phyloP scores from a whole-genome alignment of 2,888 invertebrate species.

The Philonicus albiceps region DNA sequence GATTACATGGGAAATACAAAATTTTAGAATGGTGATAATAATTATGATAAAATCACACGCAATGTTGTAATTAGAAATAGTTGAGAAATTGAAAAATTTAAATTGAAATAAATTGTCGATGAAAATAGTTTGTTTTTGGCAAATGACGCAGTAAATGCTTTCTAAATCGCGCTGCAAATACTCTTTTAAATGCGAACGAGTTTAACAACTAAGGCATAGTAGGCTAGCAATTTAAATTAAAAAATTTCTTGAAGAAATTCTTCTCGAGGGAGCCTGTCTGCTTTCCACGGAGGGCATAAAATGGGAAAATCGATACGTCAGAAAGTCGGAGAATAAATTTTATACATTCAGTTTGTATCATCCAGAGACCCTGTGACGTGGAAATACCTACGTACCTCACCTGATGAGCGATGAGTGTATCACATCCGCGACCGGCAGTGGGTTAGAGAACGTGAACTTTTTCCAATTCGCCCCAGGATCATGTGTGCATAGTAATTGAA shows the following conservation, averaged over 20 bases:
- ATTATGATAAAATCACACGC: too few relatives aligned
- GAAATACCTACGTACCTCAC: not conserved
- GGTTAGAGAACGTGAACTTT: not conserved
- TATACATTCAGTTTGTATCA: not conserved
- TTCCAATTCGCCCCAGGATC: not conserved
- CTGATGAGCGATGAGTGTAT: not conserved
- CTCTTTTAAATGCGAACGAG: too few relatives aligned
- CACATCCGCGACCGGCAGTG: not conserved
- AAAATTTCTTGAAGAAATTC: not conserved
- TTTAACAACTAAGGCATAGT: not conserved
- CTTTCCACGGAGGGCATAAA: not conserved
- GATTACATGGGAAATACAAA: too few relatives aligned
- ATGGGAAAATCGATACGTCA: not conserved
- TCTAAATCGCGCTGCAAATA: too few relatives aligned
- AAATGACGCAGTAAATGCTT: too few relatives aligned
- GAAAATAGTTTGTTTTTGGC: too few relatives aligned
- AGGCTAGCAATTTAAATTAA: not conserved
- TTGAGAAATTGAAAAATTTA: too few relatives aligned
- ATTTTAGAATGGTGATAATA: too few relatives aligned
- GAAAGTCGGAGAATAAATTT: not conserved
- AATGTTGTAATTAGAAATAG: too few relatives aligned
- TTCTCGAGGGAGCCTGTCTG: not conserved
- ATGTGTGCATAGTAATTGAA: not conserved
- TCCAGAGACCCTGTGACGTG: not conserved
- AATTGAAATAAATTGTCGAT: too few relatives aligned